These are phyloP conservation scores for Atherinosoma microstoma DNA, from an alignment of 2,797 vertebrate species.

Conservation along the genomic window DNA sequence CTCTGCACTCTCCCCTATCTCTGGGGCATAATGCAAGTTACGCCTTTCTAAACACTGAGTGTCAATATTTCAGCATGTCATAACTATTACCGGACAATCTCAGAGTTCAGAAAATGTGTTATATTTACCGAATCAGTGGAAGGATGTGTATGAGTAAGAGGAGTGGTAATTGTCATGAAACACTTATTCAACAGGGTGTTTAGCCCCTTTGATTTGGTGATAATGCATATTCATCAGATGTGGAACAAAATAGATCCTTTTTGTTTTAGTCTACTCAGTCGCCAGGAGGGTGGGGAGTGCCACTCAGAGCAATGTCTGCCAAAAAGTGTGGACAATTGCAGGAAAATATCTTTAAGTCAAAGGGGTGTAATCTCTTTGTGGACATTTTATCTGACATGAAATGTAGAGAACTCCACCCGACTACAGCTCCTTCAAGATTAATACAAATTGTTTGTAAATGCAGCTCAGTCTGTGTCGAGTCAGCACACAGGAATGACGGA, in stretches of 20 bases:
- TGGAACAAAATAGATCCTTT: constrained; percentile 4
- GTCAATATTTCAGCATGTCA: constrained; percentile 39
- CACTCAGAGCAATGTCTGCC: constrained; percentile 14
- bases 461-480: constrained; percentile 31
- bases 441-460: constrained; percentile 44
- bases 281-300: constrained; percentile 20
- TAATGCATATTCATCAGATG: constrained; percentile 21
- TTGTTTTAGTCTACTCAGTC: constrained; percentile 24
- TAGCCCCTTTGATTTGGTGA: constrained; percentile 18
- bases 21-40: constrained; percentile 25
- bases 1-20: constrained; percentile 42
- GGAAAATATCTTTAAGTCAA: constrained; percentile 37
- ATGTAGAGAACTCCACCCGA: constrained; percentile 34
- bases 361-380: background rate
- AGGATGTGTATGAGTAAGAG: constrained; percentile 10
- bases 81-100: constrained; percentile 22
- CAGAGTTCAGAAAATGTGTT: constrained; percentile 14
- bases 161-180: constrained; percentile 7
- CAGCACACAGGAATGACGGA: constrained; percentile 58
- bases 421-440: constrained; percentile 15
- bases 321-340: constrained; percentile 45
- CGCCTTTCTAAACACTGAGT: constrained; percentile 25
- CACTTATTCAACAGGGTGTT: constrained; percentile 19
- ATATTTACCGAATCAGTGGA: constrained; percentile 20
- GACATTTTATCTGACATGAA: constrained; percentile 14